A percentile compares a stretch with the other conserved stretches of the same genome.
phyloP scores from a whole-genome alignment of 2,888 invertebrate genomes.

The Carpatolechia fugitivella region DNA sequence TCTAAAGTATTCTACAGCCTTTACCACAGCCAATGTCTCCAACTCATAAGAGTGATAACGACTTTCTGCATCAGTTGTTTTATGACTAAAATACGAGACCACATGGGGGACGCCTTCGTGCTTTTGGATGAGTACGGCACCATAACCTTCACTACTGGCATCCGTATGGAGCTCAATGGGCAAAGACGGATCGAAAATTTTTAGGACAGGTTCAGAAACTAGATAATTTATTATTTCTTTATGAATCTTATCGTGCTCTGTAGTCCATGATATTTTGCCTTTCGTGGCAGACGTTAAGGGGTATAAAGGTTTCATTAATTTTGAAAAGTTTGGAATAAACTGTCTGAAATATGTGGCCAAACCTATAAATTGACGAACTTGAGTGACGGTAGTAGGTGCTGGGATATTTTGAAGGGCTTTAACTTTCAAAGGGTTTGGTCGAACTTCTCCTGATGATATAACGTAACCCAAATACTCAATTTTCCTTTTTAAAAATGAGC shows the following conservation, averaged over 20 bases:
- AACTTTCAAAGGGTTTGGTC: slow-evolving; percentile 3
- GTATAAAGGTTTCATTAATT: neutral
- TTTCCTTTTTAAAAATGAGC: no score
- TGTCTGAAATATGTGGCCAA: slow-evolving; percentile 3
- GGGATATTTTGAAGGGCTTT: neutral
- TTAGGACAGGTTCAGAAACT: neutral
- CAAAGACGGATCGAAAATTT: neutral
- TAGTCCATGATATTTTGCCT: neutral
- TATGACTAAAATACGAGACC: neutral
- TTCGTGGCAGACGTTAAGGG: no score
- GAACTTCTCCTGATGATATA: neutral
- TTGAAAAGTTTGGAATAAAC: slow-evolving; percentile 2
- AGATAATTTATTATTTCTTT: neutral
- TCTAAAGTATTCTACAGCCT: slow-evolving; percentile 16
- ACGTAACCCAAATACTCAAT: neutral
- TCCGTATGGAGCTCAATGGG: slow-evolving; percentile 1
- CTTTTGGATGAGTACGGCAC: slow-evolving; percentile 1
- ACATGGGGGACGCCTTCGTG: no score
- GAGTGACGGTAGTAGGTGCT: neutral
- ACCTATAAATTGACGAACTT: no score
- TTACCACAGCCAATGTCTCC: no score
- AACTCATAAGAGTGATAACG: slow-evolving; percentile 26
- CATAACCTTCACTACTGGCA: slow-evolving; percentile 2
- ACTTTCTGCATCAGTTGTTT: slow-evolving; percentile 16
- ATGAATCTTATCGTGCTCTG: neutral